Evolutionary conservation across 2,888 invertebrate species (phyloP).

Genomic region (Lepidochrysops patricia): DNA sequence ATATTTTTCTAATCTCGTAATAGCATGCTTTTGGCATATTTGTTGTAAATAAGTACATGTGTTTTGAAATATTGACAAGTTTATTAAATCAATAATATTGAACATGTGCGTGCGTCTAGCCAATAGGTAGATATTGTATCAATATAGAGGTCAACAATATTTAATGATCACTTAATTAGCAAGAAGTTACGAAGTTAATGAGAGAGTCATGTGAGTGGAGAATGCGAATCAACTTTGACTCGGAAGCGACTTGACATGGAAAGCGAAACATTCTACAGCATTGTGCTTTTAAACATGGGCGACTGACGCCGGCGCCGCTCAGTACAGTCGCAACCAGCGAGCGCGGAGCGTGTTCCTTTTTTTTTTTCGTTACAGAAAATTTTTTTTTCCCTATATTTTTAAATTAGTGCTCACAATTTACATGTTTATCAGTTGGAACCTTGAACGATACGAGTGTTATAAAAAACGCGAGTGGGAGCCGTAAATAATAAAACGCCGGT

Average conservation of each 20-base stretch:
- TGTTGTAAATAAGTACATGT: neutral
- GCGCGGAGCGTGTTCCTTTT: constrained; percentile 46
- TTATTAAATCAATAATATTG: neutral
- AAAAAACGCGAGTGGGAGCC: constrained; percentile 41
- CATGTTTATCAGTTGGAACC: constrained; percentile 24
- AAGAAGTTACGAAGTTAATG: neutral
- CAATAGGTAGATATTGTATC: neutral
- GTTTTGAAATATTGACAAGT: neutral
- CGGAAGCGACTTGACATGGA: constrained; percentile 44
- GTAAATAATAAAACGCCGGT: constrained; percentile 4
- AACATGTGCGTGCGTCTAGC: no score
- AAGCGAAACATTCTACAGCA: constrained; percentile 43
- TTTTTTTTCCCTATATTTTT: constrained; percentile 12
- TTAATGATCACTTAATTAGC: neutral
- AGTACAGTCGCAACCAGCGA: constrained; percentile 56
- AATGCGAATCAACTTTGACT: constrained; percentile 6
- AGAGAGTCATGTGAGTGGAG: constrained; percentile 1
- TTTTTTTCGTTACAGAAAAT: neutral
- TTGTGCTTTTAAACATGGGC: constrained; percentile 59
- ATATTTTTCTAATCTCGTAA: no score
- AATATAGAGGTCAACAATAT: neutral
- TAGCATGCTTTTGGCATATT: no score
- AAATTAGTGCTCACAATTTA: constrained; percentile 20
- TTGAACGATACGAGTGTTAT: constrained; percentile 30
- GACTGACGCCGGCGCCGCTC: constrained; percentile 42